Evolutionary conservation across 2,113 vertebrate genomes (phyloP).

Genomic region (Parus major): DNA sequence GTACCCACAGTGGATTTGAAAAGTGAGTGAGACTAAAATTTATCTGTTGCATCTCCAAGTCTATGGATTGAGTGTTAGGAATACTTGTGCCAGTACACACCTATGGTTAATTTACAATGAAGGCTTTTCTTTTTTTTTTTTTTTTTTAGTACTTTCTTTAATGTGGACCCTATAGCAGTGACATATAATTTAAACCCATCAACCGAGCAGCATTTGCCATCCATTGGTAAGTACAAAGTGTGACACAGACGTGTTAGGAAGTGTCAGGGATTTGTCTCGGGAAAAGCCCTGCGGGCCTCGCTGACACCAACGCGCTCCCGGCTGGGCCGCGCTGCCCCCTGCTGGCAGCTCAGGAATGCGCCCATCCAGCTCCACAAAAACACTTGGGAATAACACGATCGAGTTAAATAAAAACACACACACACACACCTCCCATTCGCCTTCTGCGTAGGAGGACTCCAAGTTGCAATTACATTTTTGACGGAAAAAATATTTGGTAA

Average conservation of each 20-base stretch:
- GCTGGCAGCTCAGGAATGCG: neutral
- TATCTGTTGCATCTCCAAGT: neutral
- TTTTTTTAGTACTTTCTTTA: slow-evolving; percentile 83
- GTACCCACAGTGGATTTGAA: slow-evolving; percentile 73
- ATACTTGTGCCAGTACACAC: no score
- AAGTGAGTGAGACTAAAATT: slow-evolving; percentile 79
- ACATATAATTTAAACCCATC: slow-evolving; percentile 76
- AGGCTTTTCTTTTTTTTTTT: neutral
- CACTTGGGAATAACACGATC: accelerated
- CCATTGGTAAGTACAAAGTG: slow-evolving; percentile 45
- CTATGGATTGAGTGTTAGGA: accelerated
- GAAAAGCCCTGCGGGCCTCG: neutral
- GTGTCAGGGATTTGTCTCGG: neutral
- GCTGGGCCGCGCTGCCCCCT: slow-evolving; percentile 48
- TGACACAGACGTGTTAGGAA: accelerated
- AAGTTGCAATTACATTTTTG: neutral
- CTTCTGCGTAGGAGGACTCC: neutral
- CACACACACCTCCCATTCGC: neutral
- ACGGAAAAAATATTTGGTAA: neutral
- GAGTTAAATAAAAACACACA: neutral
- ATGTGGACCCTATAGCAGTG: slow-evolving; percentile 77
- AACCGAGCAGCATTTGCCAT: slow-evolving; percentile 40
- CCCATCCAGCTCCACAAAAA: neutral
- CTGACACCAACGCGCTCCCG: neutral
- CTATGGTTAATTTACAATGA: neutral